Evolutionary conservation across 2,797 vertebrate genomes (phyloP), one percentile per base, ranked within the genome.

Genomic region (Muscicapa striata): DNA sequence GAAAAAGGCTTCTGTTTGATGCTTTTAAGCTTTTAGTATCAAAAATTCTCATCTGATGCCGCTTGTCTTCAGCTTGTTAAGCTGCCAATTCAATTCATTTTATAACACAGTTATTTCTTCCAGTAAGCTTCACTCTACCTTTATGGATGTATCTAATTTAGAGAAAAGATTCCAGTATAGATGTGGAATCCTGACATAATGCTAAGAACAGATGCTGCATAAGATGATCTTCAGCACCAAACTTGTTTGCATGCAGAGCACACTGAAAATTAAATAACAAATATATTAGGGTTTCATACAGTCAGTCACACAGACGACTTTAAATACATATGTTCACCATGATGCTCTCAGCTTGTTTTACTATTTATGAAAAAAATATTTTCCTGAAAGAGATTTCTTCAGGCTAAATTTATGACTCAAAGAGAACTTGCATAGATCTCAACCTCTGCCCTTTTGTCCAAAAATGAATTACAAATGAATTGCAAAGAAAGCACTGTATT

Each of bases 121-220:
- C 59, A 68, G 58, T 72, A 94, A 91, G 73, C 54, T 94, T 92
- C 67, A 82, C 74, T 95, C 55, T 86, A 75, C 69, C 36, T 95
- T 94, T 87, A 84, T 26, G n/a, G 68, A 54, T 51, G 6, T 36
- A 13, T 30, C n/a, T 94, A 85, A 93, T 78, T 64, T 61, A 77
- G n/a, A 87, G 41, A 68, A 67, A 87, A 74, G 10, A 87, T 48
- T 93, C 87, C 79, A 73, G 73, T 29, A 63, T 34, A 77, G 54
- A 72, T 45, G 34, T 85, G 52, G 67, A 80, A 90, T 89, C 30
- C 32, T 4, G 2, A 84, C 29, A 66, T 59, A 94, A 91, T 17
- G 14, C 43, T 93, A 91, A 38, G 48, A 95, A 75, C 76, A 93
- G 84, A 78, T 81, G 69, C 55, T 92, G 30, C 29, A 13, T 18